phyloP scores from a whole-genome alignment of 1,140 invertebrate genomes.

The Panonychus citri region DNA sequence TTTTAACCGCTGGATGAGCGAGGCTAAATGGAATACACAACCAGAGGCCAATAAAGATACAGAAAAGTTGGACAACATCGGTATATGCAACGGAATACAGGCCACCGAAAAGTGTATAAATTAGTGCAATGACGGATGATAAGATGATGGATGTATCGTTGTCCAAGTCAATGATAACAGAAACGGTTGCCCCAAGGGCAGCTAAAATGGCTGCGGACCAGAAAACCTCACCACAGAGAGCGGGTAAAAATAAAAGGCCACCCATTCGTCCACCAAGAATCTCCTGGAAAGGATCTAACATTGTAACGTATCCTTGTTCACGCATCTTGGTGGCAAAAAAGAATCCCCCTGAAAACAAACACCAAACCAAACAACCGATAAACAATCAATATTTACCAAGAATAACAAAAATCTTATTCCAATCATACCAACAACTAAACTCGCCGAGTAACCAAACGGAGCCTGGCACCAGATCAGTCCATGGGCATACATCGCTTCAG shows the following conservation, averaged over 20 bases:
- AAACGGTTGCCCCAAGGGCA: constrained; percentile 73
- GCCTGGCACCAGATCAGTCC: constrained; percentile 90
- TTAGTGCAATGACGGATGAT: constrained; percentile 80
- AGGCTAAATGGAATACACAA: constrained; percentile 91
- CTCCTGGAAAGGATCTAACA: constrained; percentile 92
- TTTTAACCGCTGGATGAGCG: constrained; percentile 50
- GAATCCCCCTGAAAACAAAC: constrained; percentile 32
- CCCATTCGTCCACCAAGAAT: constrained; percentile 90
- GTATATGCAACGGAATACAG: constrained; percentile 95
- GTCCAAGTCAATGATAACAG: constrained; percentile 88
- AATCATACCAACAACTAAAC: constrained; percentile 55
- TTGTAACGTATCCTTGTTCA: constrained; percentile 87
- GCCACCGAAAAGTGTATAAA: constrained; percentile 92
- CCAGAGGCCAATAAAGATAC: constrained; percentile 94
- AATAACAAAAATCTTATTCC: constrained; percentile 18
- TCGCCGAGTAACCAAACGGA: constrained; percentile 85
- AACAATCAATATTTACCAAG: not conserved
- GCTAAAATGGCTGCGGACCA: constrained; percentile 93
- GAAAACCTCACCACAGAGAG: constrained; percentile 87
- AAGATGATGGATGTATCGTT: constrained; percentile 74
- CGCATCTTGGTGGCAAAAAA: constrained; percentile 97
- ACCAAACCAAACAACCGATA: not conserved
- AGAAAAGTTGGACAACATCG: constrained; percentile 86
- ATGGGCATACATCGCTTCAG: constrained; percentile 73
- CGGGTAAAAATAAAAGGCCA: constrained; percentile 80